A percentile compares a stretch with the other conserved stretches of the same genome.
phyloP scores from a whole-genome alignment of 2,113 vertebrate genomes.

The Suricata suricatta region DNA sequence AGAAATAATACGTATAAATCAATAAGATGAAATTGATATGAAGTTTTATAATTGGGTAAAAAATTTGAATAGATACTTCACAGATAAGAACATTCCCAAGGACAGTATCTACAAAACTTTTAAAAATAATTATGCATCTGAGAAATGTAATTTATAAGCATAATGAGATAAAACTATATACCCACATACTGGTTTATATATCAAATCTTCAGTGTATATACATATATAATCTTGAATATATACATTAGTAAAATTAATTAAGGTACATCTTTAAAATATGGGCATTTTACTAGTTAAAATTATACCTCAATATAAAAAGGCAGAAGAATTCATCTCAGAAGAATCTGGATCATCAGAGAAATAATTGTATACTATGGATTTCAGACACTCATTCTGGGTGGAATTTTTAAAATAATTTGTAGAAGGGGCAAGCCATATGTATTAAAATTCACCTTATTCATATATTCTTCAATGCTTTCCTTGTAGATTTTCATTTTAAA shows the following conservation, averaged over 20 bases:
- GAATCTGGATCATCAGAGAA: background rate
- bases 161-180: background rate
- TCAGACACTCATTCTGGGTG: background rate
- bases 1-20: background rate
- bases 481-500: background rate
- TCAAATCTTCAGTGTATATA: background rate
- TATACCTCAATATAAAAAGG: background rate
- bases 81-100: background rate
- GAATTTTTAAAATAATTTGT: background rate
- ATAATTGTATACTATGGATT: background rate
- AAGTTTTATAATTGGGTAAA: background rate
- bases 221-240: background rate
- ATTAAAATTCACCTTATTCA: background rate
- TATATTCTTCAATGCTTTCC: background rate
- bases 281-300: background rate
- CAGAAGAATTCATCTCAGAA: background rate
- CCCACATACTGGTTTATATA: background rate
- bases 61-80: background rate
- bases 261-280: background rate
- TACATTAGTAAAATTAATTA: background rate
- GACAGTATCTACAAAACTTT: background rate
- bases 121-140: background rate
- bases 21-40: background rate
- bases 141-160: background rate
- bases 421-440: background rate